Evolutionary conservation across 2,797 vertebrate genomes (phyloP).

Genomic region (Xenopus petersii): DNA sequence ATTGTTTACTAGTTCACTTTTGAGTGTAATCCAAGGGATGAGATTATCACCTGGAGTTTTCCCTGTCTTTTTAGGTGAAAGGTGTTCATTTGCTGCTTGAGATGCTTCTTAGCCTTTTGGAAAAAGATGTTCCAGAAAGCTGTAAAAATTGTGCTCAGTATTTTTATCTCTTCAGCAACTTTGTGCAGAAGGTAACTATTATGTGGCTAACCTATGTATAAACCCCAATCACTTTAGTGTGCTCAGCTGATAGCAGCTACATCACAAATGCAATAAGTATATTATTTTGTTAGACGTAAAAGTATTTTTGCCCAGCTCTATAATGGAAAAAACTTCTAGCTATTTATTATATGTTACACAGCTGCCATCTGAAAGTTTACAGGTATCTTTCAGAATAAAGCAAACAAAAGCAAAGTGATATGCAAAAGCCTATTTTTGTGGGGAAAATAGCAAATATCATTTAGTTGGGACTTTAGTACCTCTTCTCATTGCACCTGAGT

Average conservation of each 20-base stretch:
- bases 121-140: slow-evolving; percentile 97
- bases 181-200: slow-evolving; percentile 86
- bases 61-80: slow-evolving; percentile 62
- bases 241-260: not conserved
- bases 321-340: too few species aligned
- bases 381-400: too few species aligned
- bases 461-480: too few species aligned
- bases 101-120: slow-evolving; percentile 86
- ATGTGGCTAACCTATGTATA: not conserved
- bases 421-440: too few species aligned
- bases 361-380: too few species aligned
- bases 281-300: not conserved
- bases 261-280: not conserved
- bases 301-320: too few species aligned
- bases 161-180: slow-evolving; percentile 95
- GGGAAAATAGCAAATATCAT: too few species aligned
- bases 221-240: not conserved
- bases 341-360: too few species aligned
- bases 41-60: too few species aligned
- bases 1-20: not conserved
- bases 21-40: not conserved
- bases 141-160: slow-evolving; percentile 98
- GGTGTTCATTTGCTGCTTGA: slow-evolving; percentile 83
- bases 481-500: too few species aligned
- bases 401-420: too few species aligned